Evolutionary conservation across 1,140 invertebrate species (phyloP), one percentile per base, ranked within the genome.

Genomic region (Heliconius hewitsoni): DNA sequence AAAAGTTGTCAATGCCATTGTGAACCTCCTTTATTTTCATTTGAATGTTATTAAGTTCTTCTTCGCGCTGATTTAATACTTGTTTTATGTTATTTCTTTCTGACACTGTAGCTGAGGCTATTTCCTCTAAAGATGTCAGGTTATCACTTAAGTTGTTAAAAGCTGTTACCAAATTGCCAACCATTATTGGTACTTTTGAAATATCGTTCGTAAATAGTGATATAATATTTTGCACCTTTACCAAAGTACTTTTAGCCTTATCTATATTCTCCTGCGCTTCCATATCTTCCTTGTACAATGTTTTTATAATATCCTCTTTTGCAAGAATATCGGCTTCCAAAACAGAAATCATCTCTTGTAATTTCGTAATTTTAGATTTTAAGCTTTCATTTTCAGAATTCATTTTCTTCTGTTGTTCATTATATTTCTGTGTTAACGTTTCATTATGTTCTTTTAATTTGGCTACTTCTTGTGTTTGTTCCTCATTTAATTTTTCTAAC

Each of bases 221-320:
- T n/a, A 90, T 74, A 46, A 91, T 86, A 75, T 82, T 74, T 79
- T 88, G 83, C 75, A 91, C 57, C 83, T 91, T 89, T 8, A 60
- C 27, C 66, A 90, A 75, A n/a, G 81, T 79, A 42, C 57, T 71
- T 81, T 87, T 89, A 19, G 82, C 86, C 78, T 80, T 84, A 27
- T 81, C 60, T 30, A 91, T 70, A 79, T 86, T 76, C 79, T 87
- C 83, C 76, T 87, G 74, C 19, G 78, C 70, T 80, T 85, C 78
- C 57, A 78, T 60, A 13, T 86, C 74, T 55, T 84, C 39, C 42
- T 86, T 84, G 37, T 82, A 79, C 6, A 90, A 39, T 37, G 81
- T 83, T 46, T 30, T 70, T 72, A 91, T 89, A 27, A 84, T 9
- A 70, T 79, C 57, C 34, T 87, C 76, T 81, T 92, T 92, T n/a